Evolutionary conservation across 2,888 invertebrate species (phyloP).

Genomic region (Protonemura montana): DNA sequence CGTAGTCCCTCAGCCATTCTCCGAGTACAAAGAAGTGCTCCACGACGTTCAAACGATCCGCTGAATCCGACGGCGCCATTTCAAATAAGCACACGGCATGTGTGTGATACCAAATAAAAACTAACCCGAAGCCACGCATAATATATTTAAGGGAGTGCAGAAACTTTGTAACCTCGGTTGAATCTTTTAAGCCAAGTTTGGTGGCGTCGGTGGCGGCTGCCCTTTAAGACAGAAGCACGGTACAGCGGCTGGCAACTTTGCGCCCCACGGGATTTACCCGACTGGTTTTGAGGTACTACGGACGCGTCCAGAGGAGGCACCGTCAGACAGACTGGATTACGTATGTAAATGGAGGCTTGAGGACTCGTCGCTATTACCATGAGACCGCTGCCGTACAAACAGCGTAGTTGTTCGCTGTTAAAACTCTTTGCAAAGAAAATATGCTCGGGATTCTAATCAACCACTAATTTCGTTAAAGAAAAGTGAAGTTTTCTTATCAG

Average conservation of each 20-base stretch:
- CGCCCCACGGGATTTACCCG: not conserved
- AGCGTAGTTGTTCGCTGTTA: not conserved
- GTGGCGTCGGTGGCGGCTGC: constrained; percentile 9
- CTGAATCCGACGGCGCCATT: not conserved
- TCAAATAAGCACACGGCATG: not conserved
- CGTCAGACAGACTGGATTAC: constrained; percentile 13
- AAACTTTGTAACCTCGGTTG: constrained; percentile 20
- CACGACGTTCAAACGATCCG: not conserved
- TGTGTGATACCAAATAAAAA: not conserved
- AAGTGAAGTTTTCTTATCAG: not conserved
- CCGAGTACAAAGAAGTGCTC: not conserved
- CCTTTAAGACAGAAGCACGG: not conserved
- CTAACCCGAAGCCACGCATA: not conserved
- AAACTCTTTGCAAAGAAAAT: not conserved
- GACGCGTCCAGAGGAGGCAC: not conserved
- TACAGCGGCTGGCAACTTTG: constrained; percentile 16
- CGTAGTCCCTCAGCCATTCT: not conserved
- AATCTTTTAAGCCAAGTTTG: constrained; percentile 31
- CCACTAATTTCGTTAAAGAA: not conserved
- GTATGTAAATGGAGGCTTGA: constrained; percentile 24
- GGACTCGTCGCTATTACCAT: not conserved
- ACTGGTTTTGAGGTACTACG: not conserved
- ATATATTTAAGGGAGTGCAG: constrained; percentile 7
- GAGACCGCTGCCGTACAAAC: not conserved
- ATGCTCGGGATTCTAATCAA: not conserved